Evolutionary conservation across 2,113 vertebrate species (phyloP), one percentile per base, ranked within the genome.

Genomic region (Amphilophus citrinellus): DNA sequence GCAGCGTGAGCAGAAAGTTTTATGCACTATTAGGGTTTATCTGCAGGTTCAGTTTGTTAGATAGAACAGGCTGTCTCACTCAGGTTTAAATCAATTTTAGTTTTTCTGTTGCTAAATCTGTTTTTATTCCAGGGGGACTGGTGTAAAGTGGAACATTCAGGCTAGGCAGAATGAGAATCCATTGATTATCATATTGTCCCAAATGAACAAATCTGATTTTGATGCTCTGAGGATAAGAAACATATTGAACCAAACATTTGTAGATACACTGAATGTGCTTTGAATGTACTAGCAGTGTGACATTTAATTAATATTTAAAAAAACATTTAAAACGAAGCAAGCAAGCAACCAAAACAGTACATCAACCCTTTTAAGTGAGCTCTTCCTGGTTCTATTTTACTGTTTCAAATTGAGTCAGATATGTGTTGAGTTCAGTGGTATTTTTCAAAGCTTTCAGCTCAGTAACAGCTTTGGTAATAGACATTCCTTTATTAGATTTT

Each of bases 1-100:
- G 88, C 83, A 24, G 87, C 83, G 61, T 66, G 75, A 63, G 63
- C 62, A 44, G 35, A 63, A 57, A 63, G 82, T 73, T 79, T 81
- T 37, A 56, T 73, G 66, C 32, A 73, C 17, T 73, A 39, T 61
- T 60, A n/a, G 30, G 56, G 44, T 82, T 87, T 32, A 79, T 84
- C 61, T 75, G 85, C 80, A 86, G 63, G 68, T 44, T 53, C 24
- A 73, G 68, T 53, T 32, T 30, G 66, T 47, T 73, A 53, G 27
- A n/a, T 56, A 35, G 47, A 56, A 56, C 47, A 35, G 47, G 47
- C 47, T 73, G 18, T 14, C 32, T 73, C 27, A n/a, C 68, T 17
- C 7, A 35, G 68, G 68, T 73, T 73, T 20, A 20, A 58, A 73
- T 13, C 17, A 73, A 73, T 35, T 73, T 56, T 14, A 35, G 24